phyloP scores from a whole-genome alignment of 2,797 vertebrate species.

The Scleropages formosus region DNA sequence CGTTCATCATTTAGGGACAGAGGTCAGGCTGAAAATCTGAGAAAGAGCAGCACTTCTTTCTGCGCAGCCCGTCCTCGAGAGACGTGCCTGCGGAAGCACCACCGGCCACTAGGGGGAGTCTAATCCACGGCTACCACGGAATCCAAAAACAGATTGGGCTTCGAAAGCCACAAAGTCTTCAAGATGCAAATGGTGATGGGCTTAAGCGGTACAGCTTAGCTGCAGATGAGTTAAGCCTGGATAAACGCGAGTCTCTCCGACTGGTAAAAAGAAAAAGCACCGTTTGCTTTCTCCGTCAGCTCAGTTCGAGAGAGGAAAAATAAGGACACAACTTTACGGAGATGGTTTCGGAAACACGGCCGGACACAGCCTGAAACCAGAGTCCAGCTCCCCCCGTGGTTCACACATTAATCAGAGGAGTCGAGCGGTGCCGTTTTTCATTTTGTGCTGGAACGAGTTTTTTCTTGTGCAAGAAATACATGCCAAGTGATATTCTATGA shows the following conservation, averaged over 20 bases:
- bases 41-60: too few species aligned
- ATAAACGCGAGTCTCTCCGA: neutral
- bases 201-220: constrained; percentile 32
- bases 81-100: too few species aligned
- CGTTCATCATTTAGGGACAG: too few species aligned
- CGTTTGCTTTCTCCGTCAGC: neutral
- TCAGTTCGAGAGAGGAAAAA: constrained; percentile 28
- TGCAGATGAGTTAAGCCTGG: neutral
- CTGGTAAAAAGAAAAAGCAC: constrained; percentile 20
- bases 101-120: constrained; percentile 62
- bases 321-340: neutral
- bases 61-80: too few species aligned
- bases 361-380: constrained; percentile 37
- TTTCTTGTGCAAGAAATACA: neutral
- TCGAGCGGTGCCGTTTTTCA: constrained; percentile 42
- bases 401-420: constrained; percentile 51
- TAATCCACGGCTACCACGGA: constrained; percentile 59
- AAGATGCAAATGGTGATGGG: constrained; percentile 40
- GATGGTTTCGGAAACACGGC: neutral
- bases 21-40: too few species aligned
- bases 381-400: constrained; percentile 40
- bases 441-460: constrained; percentile 40
- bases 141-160: constrained; percentile 22
- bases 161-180: constrained; percentile 36
- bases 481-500: neutral